These are phyloP conservation scores for Coronaproctus castanopsis DNA, from an alignment of 2,888 invertebrate species.

Conservation along the genomic window DNA sequence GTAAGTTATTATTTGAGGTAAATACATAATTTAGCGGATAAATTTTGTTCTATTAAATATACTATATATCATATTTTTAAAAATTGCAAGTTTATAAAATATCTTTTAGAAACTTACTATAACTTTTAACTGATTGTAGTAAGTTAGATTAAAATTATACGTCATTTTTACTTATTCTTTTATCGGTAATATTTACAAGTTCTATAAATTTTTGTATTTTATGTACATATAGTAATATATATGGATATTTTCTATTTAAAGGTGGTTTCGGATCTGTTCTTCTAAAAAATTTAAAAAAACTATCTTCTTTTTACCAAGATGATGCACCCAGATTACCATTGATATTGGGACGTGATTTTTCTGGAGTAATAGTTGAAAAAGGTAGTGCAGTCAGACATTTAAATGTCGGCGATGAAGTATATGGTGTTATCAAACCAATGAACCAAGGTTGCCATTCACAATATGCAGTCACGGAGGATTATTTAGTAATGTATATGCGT, in stretches of 20 bases:
- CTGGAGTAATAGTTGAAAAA: slow-evolving; percentile 54
- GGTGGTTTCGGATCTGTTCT: slow-evolving; percentile 61
- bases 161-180: no score
- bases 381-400: slow-evolving; percentile 41
- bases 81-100: not conserved
- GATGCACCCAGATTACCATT: slow-evolving; percentile 49
- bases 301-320: slow-evolving; percentile 16
- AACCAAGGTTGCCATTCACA: slow-evolving; percentile 65
- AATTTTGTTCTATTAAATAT: not conserved
- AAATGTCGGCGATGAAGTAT: slow-evolving; percentile 59
- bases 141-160: no score
- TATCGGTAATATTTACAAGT: no score
- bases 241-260: no score
- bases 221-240: no score
- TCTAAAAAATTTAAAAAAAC: slow-evolving; percentile 38
- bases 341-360: slow-evolving; percentile 75
- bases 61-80: not conserved
- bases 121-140: no score
- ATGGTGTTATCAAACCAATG: slow-evolving; percentile 63
- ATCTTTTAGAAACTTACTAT: not conserved
- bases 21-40: not conserved
- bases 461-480: slow-evolving; percentile 37
- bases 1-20: slow-evolving; percentile 5
- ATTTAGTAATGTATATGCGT: not conserved
- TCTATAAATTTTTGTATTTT: no score